A percentile compares a stretch with the other conserved stretches of the same genome.
phyloP scores from a whole-genome alignment of 2,113 vertebrate species.

The Tautogolabrus adspersus region DNA sequence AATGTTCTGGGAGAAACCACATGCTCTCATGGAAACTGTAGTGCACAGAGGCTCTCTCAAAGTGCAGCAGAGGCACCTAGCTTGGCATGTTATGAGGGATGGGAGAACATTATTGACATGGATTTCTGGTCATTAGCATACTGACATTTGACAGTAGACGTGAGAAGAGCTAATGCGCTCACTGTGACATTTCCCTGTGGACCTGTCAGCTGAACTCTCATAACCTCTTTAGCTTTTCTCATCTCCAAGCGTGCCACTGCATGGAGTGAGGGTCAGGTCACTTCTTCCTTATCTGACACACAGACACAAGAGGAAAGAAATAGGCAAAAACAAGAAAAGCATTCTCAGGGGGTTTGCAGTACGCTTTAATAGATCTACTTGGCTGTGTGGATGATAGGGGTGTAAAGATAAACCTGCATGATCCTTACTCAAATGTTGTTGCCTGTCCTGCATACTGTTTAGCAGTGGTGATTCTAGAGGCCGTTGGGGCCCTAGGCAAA shows the following conservation, averaged over 20 bases:
- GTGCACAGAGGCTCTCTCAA: conserved; percentile 7
- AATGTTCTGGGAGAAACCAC: conserved; percentile 35
- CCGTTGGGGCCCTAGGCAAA: too few relatives aligned
- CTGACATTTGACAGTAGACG: conserved; percentile 62
- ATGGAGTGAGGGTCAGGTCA: conserved; percentile 50
- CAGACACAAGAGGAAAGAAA: conserved; percentile 41
- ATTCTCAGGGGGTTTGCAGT: conserved; percentile 12
- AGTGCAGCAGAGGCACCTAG: conserved; percentile 18
- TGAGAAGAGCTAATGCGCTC: conserved; percentile 58
- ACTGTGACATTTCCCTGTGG: conserved; percentile 55
- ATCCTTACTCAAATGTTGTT: too few relatives aligned
- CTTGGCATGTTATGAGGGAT: conserved; percentile 6
- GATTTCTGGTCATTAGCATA: conserved; percentile 62
- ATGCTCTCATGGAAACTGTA: conserved; percentile 2
- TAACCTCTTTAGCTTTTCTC: conserved; percentile 58
- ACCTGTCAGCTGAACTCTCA: conserved; percentile 53
- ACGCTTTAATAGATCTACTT: conserved; percentile 4
- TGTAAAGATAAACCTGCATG: too few relatives aligned
- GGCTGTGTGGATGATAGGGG: too few relatives aligned
- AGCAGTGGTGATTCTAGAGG: too few relatives aligned
- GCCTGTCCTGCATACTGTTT: too few relatives aligned
- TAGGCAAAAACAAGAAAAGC: conserved; percentile 41
- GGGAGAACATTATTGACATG: conserved; percentile 37
- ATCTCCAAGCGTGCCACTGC: conserved; percentile 44
- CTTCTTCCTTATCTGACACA: conserved; percentile 52